phyloP scores from a whole-genome alignment of 53 echinoderm and acorn worm species.

The Echinometra lucunter region DNA sequence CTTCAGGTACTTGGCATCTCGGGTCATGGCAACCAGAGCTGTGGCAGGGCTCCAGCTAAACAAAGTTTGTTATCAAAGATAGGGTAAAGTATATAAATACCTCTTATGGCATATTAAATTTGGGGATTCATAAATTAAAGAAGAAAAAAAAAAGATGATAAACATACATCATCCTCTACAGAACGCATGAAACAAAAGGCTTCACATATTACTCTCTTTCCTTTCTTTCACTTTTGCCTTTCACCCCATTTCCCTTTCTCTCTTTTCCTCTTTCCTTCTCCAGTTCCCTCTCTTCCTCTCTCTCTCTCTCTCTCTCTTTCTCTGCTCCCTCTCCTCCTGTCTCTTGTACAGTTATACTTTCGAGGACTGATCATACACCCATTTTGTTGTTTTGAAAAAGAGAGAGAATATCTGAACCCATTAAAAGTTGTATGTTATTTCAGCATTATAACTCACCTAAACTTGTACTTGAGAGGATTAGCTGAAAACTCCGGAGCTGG shows the following conservation, averaged over 20 bases:
- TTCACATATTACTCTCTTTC: background rate
- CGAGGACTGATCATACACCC: too few relatives aligned
- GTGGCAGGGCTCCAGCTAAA: constrained; percentile 92
- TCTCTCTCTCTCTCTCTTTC: background rate
- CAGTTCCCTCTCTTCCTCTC: background rate
- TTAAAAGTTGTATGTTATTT: too few relatives aligned
- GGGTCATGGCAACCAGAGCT: constrained; percentile 75
- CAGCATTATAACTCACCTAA: constrained; percentile 96
- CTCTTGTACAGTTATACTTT: too few relatives aligned
- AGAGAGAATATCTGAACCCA: too few relatives aligned
- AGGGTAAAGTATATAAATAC: too few relatives aligned
- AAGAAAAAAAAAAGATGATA: too few relatives aligned
- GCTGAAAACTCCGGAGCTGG: constrained; percentile 98
- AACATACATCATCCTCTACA: too few relatives aligned
- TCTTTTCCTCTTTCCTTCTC: background rate
- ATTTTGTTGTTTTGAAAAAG: too few relatives aligned
- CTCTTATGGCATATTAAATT: too few relatives aligned
- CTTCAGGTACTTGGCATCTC: constrained; percentile 93
- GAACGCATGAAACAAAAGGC: too few relatives aligned
- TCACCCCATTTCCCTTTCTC: background rate
- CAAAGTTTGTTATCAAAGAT: too few relatives aligned
- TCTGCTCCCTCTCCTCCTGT: background rate
- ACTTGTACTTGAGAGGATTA: constrained; percentile 94
- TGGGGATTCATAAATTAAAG: too few relatives aligned
- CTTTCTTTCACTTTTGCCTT: background rate